Evolutionary conservation across 2,113 vertebrate genomes (phyloP).

Genomic region (Alethe castanea): DNA sequence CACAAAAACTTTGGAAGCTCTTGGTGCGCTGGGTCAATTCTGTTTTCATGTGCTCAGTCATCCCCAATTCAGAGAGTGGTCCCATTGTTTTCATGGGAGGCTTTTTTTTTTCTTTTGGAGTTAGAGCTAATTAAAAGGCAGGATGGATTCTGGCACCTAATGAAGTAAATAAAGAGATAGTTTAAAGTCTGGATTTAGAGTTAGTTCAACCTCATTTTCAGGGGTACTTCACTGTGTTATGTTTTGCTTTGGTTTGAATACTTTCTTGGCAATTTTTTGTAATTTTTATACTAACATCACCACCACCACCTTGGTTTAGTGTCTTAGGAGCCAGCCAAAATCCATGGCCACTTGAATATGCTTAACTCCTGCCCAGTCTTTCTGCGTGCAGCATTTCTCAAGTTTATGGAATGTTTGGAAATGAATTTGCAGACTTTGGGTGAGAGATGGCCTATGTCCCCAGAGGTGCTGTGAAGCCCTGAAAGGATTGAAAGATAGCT

Average conservation of each 20-base stretch:
- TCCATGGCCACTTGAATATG: not conserved
- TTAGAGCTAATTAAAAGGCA: conserved; percentile 39
- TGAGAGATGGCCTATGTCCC: not conserved
- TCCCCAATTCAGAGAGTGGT: conserved; percentile 41
- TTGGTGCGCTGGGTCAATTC: conserved; percentile 40
- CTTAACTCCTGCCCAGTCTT: not conserved
- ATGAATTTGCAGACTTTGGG: not conserved
- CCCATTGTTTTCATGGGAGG: conserved; percentile 48
- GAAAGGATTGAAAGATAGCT: not conserved
- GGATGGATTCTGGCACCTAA: not conserved
- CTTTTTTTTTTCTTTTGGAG: not conserved
- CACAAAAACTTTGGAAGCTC: conserved; percentile 56
- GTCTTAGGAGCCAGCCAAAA: not conserved
- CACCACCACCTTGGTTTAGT: not conserved
- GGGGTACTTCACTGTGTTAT: not conserved
- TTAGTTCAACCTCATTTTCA: not conserved
- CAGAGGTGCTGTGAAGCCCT: not conserved
- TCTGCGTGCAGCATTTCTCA: rapidly evolving
- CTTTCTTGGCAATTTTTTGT: not conserved
- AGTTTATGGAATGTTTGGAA: not conserved
- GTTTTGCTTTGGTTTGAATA: not conserved
- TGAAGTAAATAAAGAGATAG: not conserved
- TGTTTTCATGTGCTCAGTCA: conserved; percentile 44
- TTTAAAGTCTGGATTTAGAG: not conserved
- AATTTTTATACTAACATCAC: not conserved